phyloP scores from a whole-genome alignment of 2,113 vertebrate genomes.

The Oryzias celebensis region DNA sequence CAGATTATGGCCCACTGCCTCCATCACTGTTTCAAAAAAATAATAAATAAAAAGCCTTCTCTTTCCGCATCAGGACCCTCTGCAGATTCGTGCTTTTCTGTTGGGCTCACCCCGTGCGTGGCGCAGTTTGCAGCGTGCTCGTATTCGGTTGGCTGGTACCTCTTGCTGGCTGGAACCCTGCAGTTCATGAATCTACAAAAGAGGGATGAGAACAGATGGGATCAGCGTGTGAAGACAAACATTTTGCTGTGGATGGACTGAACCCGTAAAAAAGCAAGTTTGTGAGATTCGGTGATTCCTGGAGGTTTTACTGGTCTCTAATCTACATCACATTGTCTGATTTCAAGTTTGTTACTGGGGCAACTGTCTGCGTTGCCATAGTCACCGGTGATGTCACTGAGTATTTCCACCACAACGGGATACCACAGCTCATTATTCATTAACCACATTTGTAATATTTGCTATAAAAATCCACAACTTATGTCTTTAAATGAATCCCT shows the following conservation, averaged over 20 bases:
- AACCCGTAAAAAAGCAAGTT: slow-evolving; percentile 3
- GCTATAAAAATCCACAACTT: slow-evolving; percentile 1
- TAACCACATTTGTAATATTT: slow-evolving; percentile 32
- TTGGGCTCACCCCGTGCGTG: slow-evolving; percentile 88
- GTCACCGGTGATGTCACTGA: not conserved
- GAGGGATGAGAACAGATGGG: not conserved
- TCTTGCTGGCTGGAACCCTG: slow-evolving; percentile 85
- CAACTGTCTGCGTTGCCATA: slow-evolving; percentile 35
- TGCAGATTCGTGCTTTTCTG: slow-evolving; percentile 9
- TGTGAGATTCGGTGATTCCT: slow-evolving; percentile 45
- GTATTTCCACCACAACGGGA: slow-evolving; percentile 50
- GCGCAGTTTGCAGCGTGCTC: slow-evolving; percentile 94
- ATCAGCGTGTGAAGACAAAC: slow-evolving; percentile 6
- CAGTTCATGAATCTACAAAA: slow-evolving; percentile 91
- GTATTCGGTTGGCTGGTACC: slow-evolving; percentile 93
- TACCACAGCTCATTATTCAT: slow-evolving; percentile 9
- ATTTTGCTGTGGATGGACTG: slow-evolving; percentile 10
- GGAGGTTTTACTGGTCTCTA: slow-evolving; percentile 50
- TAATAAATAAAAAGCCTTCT: slow-evolving; percentile 7
- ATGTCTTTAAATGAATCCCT: not conserved
- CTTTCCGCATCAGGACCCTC: slow-evolving; percentile 19
- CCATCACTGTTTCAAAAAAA: slow-evolving; percentile 7
- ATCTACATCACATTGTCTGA: slow-evolving; percentile 66
- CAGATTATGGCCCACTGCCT: slow-evolving; percentile 55
- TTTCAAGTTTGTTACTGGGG: slow-evolving; percentile 66